These are phyloP conservation scores for fruit fly (Drosophila melanogaster) DNA, from an alignment of 1,140 invertebrate genomes.

Conservation along the genomic window Release_6_plus_ISO1_MT NT_033779.5:5736501-5737000, in stretches of 20 bases:
- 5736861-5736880: conserved; percentile 85
- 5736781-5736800: background rate
- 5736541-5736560: conserved; percentile 94
- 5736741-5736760: conserved; percentile 94
- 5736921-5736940: conserved; percentile 60
- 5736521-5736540: conserved; percentile 88
- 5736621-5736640: conserved; percentile 91
- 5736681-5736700: conserved; percentile 90
- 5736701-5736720: conserved; percentile 94
- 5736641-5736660: conserved; percentile 89
- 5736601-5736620: conserved; percentile 96
- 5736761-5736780: conserved; percentile 85
- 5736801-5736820: conserved; percentile 84
- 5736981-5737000: no score
- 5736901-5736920: conserved; percentile 86
- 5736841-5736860: conserved; percentile 86
- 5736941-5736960: background rate
- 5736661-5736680: conserved; percentile 91
- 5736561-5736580: conserved; percentile 94
- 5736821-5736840: conserved; percentile 86
- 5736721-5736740: conserved; percentile 93
- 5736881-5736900: conserved; percentile 87
- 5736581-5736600: conserved; percentile 94
- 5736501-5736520: conserved; percentile 89
- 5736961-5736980: no score